Conservation (phyloP, 2,888 invertebrate genomes). For the Rotaria macrura region DNA sequence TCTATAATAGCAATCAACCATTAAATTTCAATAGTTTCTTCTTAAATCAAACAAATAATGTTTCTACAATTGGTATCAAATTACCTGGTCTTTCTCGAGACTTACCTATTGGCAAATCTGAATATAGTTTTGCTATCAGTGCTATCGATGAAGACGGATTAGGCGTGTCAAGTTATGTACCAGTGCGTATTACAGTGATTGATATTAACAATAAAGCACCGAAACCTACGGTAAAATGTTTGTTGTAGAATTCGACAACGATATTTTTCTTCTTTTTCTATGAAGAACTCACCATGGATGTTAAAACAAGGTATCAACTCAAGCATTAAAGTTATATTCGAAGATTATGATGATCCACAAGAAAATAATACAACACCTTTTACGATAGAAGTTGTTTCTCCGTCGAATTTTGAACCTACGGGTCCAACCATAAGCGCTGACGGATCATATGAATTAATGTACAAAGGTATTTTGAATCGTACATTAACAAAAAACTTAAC, state of each 20-base stretch:
- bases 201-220: slow-evolving; percentile 29
- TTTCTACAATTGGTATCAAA: neutral
- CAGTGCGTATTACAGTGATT: neutral
- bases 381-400: neutral
- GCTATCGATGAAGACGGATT: slow-evolving; percentile 13
- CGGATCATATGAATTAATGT: neutral
- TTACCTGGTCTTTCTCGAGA: neutral
- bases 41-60: neutral
- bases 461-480: neutral
- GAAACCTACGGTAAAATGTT: neutral
- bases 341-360: neutral
- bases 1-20: neutral
- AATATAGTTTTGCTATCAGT: neutral
- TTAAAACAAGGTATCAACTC: neutral
- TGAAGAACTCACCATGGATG: neutral
- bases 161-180: slow-evolving; percentile 19
- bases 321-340: neutral
- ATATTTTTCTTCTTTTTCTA: neutral
- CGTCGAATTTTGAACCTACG: neutral
- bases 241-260: neutral
- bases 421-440: neutral
- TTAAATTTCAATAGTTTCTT: neutral
- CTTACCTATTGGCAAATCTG: neutral
- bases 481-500: neutral
- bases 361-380: neutral